phyloP scores from a whole-genome alignment of 2,888 invertebrate genomes.

The Rhingia rostrata region DNA sequence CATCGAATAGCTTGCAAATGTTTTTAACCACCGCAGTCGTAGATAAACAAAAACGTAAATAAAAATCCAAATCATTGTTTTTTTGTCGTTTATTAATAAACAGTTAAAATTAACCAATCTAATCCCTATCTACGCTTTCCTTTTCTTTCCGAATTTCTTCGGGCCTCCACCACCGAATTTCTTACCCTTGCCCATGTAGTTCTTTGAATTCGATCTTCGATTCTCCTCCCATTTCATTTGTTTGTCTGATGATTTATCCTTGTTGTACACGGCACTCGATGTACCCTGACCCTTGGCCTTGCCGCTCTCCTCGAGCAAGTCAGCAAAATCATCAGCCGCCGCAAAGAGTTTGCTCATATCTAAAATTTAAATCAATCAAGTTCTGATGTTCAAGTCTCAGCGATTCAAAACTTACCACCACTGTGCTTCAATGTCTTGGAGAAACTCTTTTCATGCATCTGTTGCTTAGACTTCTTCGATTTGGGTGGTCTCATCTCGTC shows the following conservation, averaged over 20 bases:
- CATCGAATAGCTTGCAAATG: too few species aligned
- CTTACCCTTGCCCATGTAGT: constrained; percentile 77
- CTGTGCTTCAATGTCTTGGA: constrained; percentile 80
- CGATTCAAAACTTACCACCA: constrained; percentile 76
- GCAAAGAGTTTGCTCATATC: constrained; percentile 89
- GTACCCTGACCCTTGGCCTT: constrained; percentile 87
- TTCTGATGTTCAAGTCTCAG: neutral
- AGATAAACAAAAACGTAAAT: too few species aligned
- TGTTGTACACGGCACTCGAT: constrained; percentile 88
- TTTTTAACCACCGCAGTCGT: too few species aligned
- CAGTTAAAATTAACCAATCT: neutral
- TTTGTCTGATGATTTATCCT: constrained; percentile 90
- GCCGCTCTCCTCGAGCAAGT: constrained; percentile 92
- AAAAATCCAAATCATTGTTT: too few species aligned
- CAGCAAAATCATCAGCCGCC: constrained; percentile 94
- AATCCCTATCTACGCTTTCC: constrained; percentile 45
- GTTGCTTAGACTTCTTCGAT: constrained; percentile 78
- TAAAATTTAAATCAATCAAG: constrained; percentile 63
- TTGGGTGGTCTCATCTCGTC: constrained; percentile 76
- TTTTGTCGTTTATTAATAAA: neutral
- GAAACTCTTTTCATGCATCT: constrained; percentile 78
- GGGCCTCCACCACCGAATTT: constrained; percentile 32
- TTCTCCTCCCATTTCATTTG: constrained; percentile 93
- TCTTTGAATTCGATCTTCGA: constrained; percentile 82
- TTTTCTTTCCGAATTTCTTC: constrained; percentile 64